A percentile compares a stretch with the other conserved stretches of the same genome.
These are phyloP conservation scores for Eilema caniola DNA, from an alignment of 2,888 invertebrate species.

Conservation along the genomic window DNA sequence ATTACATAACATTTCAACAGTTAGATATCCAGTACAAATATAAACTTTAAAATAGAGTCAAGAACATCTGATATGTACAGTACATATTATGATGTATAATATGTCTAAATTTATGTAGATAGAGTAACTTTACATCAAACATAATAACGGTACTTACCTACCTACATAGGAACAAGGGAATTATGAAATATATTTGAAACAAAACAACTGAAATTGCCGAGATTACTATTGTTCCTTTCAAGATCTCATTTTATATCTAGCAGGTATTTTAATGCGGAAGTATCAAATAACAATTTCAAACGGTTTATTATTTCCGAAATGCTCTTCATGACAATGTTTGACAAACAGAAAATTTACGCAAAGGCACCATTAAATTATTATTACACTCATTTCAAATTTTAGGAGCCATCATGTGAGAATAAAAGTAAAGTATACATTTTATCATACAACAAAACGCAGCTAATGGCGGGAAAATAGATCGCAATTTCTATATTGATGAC, in stretches of 20 bases:
- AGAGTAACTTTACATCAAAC: no score
- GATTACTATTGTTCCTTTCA: conserved; percentile 9
- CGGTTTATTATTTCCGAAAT: conserved; percentile 32
- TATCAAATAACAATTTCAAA: conserved; percentile 23
- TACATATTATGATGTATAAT: no score
- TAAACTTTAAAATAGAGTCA: no score
- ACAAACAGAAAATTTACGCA: conserved; percentile 45
- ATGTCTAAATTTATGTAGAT: no score
- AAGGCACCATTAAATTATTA: conserved; percentile 50
- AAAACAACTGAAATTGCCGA: conserved; percentile 1
- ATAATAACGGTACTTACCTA: not conserved
- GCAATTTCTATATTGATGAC: conserved; percentile 33
- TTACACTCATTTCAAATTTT: conserved; percentile 47
- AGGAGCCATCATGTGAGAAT: conserved; percentile 47
- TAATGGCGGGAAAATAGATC: conserved; percentile 36
- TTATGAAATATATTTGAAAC: not conserved
- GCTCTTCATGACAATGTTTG: conserved; percentile 43
- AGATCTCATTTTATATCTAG: conserved; percentile 3
- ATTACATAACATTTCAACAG: no score
- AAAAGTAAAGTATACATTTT: conserved; percentile 48
- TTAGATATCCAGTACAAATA: no score
- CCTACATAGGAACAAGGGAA: not conserved
- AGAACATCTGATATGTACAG: no score
- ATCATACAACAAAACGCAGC: conserved; percentile 41
- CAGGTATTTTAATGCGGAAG: conserved; percentile 16